Evolutionary conservation across 2,113 vertebrate genomes (phyloP), one percentile per base, ranked within the genome.

Genomic region (Copsychus sechellarum): DNA sequence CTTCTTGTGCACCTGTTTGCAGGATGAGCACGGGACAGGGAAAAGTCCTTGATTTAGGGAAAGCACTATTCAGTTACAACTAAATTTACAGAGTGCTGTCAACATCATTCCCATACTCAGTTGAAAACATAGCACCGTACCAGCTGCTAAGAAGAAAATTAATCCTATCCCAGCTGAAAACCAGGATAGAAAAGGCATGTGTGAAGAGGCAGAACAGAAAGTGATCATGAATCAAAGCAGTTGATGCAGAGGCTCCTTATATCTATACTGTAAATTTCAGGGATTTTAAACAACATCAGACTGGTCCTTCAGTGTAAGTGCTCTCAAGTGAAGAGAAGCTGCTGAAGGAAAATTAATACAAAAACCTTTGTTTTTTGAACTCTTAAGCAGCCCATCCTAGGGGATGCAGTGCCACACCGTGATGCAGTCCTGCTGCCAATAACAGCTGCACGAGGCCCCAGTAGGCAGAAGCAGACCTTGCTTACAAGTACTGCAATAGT

Each of bases 401-500:
- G 48, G 31, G 17, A 72, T 26, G 77, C 23, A 57, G 8, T 67
- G 40, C 40, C 40, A 40, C 40, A 40, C 40, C 40, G 14, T 40
- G 40, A 40, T 40, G 26, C 12, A 28, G 17, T 71, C 28, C n/a
- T 48, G n/a, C 19, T 76, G 31, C 7, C 57, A 76, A 14, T 29
- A 66, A 34, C 1, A 42, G 42, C 57, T 36, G 29, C 20, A 57
- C 45, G 5, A 36, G 20, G 25, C 16, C 57, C 33, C 73, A 28
- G 2, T 0, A 45, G 0, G 1, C 25, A 76, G 36, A 53, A 76
- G 21, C 12, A 60, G 26, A 80, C 6, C 42, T 57, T 84, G 14
- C 31, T 74, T 67, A 18, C 10, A 48, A 42, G 53, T 23, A 57
- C 67, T 51, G 15, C n/a, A 71, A 61, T 5, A 23, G 31, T 67